A percentile compares a stretch with the other conserved stretches of the same genome.
These are phyloP conservation scores for Phataginus tricuspis DNA, from an alignment of 2,797 vertebrate species.

Conservation along the genomic window DNA sequence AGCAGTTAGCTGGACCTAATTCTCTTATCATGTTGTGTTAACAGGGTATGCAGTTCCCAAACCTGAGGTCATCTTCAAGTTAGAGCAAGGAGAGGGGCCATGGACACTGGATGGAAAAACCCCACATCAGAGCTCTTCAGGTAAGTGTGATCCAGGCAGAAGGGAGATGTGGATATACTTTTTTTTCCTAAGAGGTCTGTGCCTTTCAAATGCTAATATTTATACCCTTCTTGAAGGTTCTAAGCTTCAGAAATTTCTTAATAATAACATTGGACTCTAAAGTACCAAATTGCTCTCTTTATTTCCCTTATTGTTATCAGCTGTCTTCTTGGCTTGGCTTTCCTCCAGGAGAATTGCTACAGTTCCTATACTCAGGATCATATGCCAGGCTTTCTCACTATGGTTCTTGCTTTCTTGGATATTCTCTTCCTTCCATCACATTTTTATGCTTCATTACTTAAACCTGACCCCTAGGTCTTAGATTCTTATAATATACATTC, in stretches of 20 bases:
- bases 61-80: slow-evolving; percentile 71
- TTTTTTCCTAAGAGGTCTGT: not conserved
- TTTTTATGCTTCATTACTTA: slow-evolving; percentile 44
- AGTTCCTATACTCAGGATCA: not conserved
- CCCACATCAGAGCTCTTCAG: slow-evolving; percentile 24
- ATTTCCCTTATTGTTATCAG: not conserved
- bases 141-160: slow-evolving; percentile 23
- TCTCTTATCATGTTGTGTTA: slow-evolving; percentile 47
- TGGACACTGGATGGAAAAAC: slow-evolving; percentile 51
- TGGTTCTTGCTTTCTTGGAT: slow-evolving; percentile 45
- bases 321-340: slow-evolving; percentile 32
- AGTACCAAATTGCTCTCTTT: slow-evolving; percentile 18
- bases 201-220: not conserved
- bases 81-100: slow-evolving; percentile 68
- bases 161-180: not conserved
- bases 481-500: not conserved
- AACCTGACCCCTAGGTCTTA: not conserved
- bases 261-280: not conserved
- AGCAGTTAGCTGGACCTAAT: slow-evolving; percentile 33
- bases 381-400: not conserved
- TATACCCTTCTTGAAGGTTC: slow-evolving; percentile 21
- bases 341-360: not conserved
- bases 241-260: slow-evolving; percentile 46
- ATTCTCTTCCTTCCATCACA: slow-evolving; percentile 2
- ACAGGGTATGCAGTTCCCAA: slow-evolving; percentile 68